Conservation (phyloP, 2,888 invertebrate species). For the Eupithecia pulchellata region DNA sequence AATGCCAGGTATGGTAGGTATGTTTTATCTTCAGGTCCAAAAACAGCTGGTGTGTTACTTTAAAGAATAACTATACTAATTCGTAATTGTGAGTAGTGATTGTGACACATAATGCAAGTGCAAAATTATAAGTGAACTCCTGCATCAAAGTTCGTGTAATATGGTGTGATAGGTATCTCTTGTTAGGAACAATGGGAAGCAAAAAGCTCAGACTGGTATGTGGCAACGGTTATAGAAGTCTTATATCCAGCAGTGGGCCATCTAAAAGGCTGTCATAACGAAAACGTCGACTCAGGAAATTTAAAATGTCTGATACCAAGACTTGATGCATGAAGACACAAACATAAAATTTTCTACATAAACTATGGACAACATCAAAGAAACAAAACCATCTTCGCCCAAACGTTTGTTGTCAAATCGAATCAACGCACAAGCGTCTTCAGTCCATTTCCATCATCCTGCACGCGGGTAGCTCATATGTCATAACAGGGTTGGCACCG, state of each 20-base stretch:
- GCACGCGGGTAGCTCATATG: slow-evolving; percentile 22
- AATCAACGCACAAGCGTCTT: slow-evolving; percentile 32
- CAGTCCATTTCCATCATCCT: slow-evolving; percentile 33
- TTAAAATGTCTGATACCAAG: background rate
- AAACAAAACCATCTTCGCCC: slow-evolving; percentile 11
- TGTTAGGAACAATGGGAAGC: background rate
- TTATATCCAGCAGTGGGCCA: background rate
- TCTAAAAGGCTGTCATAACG: background rate
- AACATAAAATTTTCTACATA: background rate
- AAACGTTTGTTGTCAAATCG: slow-evolving; percentile 35
- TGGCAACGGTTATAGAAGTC: background rate
- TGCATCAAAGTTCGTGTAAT: background rate
- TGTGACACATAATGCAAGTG: background rate
- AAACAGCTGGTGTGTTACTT: slow-evolving; percentile 3
- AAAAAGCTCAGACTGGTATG: background rate
- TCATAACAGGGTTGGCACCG: slow-evolving; percentile 27
- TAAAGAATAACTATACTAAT: background rate
- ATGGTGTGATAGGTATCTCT: background rate
- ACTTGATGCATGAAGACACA: background rate
- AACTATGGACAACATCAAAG: slow-evolving; percentile 26
- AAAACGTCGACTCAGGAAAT: background rate
- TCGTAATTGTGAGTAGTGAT: background rate
- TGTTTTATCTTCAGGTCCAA: slow-evolving; percentile 3
- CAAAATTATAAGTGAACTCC: background rate
- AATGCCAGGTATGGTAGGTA: too few species aligned